Evolutionary conservation across 2,888 invertebrate species (phyloP).

Genomic region (Parthenolecanium corni): DNA sequence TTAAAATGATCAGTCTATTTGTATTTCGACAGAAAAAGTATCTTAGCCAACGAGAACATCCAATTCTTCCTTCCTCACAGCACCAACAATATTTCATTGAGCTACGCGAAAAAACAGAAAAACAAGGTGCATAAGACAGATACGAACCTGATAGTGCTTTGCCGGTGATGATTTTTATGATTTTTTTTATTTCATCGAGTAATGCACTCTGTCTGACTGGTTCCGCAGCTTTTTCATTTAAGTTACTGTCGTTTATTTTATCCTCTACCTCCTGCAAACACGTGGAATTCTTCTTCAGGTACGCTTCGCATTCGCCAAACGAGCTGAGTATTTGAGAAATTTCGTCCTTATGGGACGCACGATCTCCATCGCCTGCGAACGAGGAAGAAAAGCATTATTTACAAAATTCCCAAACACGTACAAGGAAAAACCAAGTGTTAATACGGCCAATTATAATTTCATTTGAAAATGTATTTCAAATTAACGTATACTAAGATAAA

Average conservation of each 20-base stretch:
- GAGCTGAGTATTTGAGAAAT: constrained; percentile 1
- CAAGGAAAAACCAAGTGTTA: too few species aligned
- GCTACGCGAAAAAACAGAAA: neutral
- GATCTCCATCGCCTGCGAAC: neutral
- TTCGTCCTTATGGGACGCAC: neutral
- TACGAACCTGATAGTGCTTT: too few species aligned
- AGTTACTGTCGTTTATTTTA: neutral
- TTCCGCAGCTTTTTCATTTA: neutral
- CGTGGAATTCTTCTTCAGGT: neutral
- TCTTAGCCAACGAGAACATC: too few species aligned
- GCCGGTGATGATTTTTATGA: constrained; percentile 9
- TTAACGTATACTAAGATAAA: too few species aligned
- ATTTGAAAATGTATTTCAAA: too few species aligned
- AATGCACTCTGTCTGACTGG: neutral
- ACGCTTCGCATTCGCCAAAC: constrained; percentile 9
- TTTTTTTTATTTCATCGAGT: neutral
- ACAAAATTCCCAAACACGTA: too few species aligned
- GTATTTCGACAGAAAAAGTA: too few species aligned
- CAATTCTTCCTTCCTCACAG: too few species aligned
- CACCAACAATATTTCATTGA: neutral
- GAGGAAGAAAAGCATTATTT: neutral
- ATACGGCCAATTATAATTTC: too few species aligned
- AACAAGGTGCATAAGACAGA: too few species aligned
- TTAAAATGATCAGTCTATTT: too few species aligned
- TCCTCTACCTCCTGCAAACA: neutral